Conservation (phyloP, 2,113 vertebrate species). For the Electrona antarctica region DNA sequence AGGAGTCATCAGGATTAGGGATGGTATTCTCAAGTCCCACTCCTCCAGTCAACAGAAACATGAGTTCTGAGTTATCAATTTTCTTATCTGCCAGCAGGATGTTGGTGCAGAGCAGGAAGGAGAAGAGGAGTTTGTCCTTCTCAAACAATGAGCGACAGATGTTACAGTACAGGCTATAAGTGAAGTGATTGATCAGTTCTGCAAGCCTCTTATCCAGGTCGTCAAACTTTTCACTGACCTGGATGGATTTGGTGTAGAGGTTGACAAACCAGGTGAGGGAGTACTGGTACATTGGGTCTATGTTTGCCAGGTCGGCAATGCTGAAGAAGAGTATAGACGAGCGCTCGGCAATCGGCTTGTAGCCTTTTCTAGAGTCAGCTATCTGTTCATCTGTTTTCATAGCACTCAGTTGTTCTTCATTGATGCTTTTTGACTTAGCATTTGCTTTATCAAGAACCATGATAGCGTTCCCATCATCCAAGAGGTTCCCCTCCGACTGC, state of each 20-base stretch:
- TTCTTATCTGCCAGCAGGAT: conserved; percentile 89
- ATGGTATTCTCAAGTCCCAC: conserved; percentile 89
- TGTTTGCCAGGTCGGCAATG: conserved; percentile 93
- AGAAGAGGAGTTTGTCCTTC: conserved; percentile 96
- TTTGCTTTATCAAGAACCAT: conserved; percentile 93
- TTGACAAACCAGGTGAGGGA: conserved; percentile 97
- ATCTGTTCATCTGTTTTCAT: conserved; percentile 94
- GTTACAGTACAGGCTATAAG: conserved; percentile 94
- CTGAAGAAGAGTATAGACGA: conserved; percentile 95
- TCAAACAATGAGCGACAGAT: conserved; percentile 96
- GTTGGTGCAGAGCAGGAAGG: conserved; percentile 92
- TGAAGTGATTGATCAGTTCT: conserved; percentile 91
- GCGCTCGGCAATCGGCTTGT: conserved; percentile 90
- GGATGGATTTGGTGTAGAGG: conserved; percentile 91
- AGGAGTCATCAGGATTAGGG: conserved; percentile 88
- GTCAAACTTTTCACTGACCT: conserved; percentile 92
- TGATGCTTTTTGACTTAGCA: conserved; percentile 79
- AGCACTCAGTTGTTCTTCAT: conserved; percentile 74
- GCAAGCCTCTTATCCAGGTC: conserved; percentile 88
- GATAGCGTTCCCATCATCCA: conserved; percentile 94
- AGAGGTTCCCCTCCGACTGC: conserved; percentile 93
- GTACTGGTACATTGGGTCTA: conserved; percentile 98
- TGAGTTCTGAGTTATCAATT: conserved; percentile 83
- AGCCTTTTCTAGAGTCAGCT: conserved; percentile 92
- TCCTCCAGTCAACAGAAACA: conserved; percentile 95